Evolutionary conservation across 2,797 vertebrate species (phyloP), one percentile per base, ranked within the genome.

Genomic region (Gorsachius magnificus): DNA sequence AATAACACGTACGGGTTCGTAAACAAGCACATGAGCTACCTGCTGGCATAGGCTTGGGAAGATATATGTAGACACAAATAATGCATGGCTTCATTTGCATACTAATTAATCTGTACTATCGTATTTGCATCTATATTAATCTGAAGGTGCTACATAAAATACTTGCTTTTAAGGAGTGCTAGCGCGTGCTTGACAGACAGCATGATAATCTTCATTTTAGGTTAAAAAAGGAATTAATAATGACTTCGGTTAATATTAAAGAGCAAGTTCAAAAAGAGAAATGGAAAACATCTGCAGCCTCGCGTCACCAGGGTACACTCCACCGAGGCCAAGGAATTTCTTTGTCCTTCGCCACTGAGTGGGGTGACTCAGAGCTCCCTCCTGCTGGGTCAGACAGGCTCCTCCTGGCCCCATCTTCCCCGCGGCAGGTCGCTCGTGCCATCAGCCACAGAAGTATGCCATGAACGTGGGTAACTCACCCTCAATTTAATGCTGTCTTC

Each of bases 41-140:
- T 35, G 35, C 83, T 46, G 48, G 46, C 29, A n/a, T 12, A 78
- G 53, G 41, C 53, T 95, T 58, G 21, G 29, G 77, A 94, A 95
- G 58, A 89, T 65, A 81, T 8, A 78, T 16, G 65, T 38, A 72
- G 54, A 83, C 35, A 78, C 12, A 45, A 91, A 91, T 83, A 90
- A 41, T 43, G 76, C 50, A 58, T 35, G 57, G 17, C 5, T 91
- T 86, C 78, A 96, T 95, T 96, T 90, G 43, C 94, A 95, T 95
- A 48, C 35, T 94, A 93, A 96, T 94, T 95, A 95, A 93, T 72
- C 50, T 53, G 53, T 50, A 86, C 36, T 69, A 66, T 69, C 79
- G 78, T 28, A 95, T 96, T 96, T 94, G 87, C 93, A 95, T 94
- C 78, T 65, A 86, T 91, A 90, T 95, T 94, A 91, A 88, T 71